Evolutionary conservation across 2,888 invertebrate genomes (phyloP), one percentile per base, ranked within the genome.

Genomic region (Drosophila barbarae): DNA sequence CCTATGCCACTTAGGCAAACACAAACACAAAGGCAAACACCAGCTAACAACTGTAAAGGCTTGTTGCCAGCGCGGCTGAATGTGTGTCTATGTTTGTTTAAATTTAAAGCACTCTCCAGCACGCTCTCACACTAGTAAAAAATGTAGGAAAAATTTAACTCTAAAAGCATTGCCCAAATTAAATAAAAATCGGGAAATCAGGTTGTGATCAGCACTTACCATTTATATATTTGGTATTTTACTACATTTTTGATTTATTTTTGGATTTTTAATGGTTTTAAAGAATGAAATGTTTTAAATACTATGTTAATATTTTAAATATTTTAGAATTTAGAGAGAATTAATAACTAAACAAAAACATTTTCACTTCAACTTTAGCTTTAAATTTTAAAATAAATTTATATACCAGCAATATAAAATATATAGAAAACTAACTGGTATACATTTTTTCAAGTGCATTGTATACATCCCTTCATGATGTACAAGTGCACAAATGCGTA

Each of bases 21-120:
- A 69, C 47, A 53, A 52, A 54, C 51, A 58, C 49, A 63, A 51
- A 57, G 39, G 38, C 63, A 71, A 61, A 72, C 72, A 71, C 39
- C 56, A 66, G 1, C 34, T 58, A 59, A 68, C 67, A 69, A 69
- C 66, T 70, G 59, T 41, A 76, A 73, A 68, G 71, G 54, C 69
- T 75, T 77, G 75, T 80, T 77, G 72, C 53, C 50, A 54, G 67
- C 54, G 59, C 47, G 44, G 51, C 54, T 53, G 64, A 28, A 38
- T 34, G 36, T 54, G 47, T 18, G 26, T 26, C 26, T 26, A 2
- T 26, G 36, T 71, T 65, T 74, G 74, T 77, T 71, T 71, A 77
- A 77, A 80, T 77, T 80, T 80, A 80, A 80, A 73, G 77, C 72
- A 79, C 71, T 79, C 74, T 65, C 44, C 21, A 44, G 36, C 44